A percentile compares a stretch with the other conserved stretches of the same genome.
These are phyloP conservation scores for Coenonympha glycerion DNA, from an alignment of 2,888 invertebrate genomes.

Conservation along the genomic window DNA sequence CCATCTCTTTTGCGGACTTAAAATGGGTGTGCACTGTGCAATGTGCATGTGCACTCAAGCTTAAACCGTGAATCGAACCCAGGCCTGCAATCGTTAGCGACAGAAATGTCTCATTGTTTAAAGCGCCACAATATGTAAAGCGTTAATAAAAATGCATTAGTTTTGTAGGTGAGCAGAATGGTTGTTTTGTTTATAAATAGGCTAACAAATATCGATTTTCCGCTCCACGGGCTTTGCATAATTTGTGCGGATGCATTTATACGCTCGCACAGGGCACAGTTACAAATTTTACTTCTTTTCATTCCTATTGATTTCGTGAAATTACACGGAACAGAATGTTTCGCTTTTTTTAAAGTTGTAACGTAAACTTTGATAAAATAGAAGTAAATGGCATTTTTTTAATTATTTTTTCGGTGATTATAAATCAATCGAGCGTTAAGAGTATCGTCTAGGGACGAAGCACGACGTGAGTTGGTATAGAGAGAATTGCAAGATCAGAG, in stretches of 20 bases:
- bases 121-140: constrained; percentile 22
- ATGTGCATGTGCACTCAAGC: no score
- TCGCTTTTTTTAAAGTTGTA: not conserved
- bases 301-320: no score
- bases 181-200: constrained; percentile 31
- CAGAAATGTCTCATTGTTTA: not conserved
- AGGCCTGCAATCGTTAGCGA: not conserved
- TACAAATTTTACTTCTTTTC: no score
- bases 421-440: no score
- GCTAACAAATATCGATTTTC: constrained; percentile 55
- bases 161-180: constrained; percentile 13
- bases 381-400: no score
- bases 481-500: no score
- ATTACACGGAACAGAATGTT: not conserved
- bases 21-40: no score
- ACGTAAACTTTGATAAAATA: no score
- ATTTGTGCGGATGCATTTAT: constrained; percentile 28
- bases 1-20: no score
- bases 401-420: no score
- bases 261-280: not conserved
- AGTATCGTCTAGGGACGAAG: no score
- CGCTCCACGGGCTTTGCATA: constrained; percentile 45
- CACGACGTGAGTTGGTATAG: no score
- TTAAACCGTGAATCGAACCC: not conserved
- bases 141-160: constrained; percentile 25